These are phyloP conservation scores for Anaspis maculata DNA, from an alignment of 2,888 invertebrate genomes.

Conservation along the genomic window DNA sequence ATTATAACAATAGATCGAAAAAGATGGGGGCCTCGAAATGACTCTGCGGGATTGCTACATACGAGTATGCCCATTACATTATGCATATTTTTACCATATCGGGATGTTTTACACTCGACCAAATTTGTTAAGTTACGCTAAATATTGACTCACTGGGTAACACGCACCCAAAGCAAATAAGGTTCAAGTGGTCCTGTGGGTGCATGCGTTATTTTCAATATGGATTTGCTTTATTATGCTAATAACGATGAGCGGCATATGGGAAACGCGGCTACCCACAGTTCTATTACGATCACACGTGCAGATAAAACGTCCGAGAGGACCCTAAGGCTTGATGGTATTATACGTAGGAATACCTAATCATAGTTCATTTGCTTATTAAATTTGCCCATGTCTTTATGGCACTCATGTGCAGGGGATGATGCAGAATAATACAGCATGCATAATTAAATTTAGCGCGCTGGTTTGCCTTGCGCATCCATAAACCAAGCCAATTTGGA, in stretches of 20 bases:
- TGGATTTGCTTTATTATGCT: constrained; percentile 11
- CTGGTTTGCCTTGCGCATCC: too few species aligned
- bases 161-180: neutral
- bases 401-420: too few species aligned
- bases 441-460: too few species aligned
- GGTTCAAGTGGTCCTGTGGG: neutral
- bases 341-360: constrained; percentile 4
- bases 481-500: too few species aligned
- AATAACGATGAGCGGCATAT: constrained; percentile 10
- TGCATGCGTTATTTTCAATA: constrained; percentile 10
- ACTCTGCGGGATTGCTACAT: too few species aligned
- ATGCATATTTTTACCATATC: too few species aligned
- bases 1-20: neutral
- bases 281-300: constrained; percentile 15
- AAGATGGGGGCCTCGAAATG: too few species aligned
- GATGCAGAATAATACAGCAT: too few species aligned
- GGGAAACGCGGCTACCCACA: constrained; percentile 11
- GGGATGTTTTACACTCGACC: too few species aligned
- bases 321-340: constrained; percentile 8
- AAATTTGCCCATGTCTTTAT: constrained; percentile 5
- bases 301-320: constrained; percentile 14
- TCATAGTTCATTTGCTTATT: constrained; percentile 8
- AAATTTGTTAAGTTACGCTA: too few species aligned
- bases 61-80: too few species aligned
- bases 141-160: too few species aligned